Base-by-base conservation (phyloP, 1,140 invertebrate species). In the Phocides pigmalion region DNA sequence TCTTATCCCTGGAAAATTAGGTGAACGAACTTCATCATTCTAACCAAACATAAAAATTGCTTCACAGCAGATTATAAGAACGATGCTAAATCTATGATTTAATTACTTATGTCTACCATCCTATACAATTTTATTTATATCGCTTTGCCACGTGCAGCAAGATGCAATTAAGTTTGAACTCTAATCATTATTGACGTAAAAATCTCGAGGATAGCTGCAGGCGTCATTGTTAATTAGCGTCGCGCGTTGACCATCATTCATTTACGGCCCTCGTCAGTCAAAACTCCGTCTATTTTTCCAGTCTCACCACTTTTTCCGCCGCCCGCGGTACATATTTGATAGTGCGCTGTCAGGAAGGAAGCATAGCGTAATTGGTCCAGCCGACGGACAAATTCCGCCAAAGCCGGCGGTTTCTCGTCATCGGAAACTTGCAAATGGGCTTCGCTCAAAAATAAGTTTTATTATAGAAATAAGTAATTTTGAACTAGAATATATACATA, bases 151-250 rank as follows among this genome's bases (percentile, higher is more conserved):
- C 17, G 3, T 4, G 17, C n/a, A 1, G 4, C 16, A 46, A 39
- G n/a, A n/a, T 32, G 28, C 8, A 32, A 32, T 32, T 32, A 32
- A 11, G 0, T 32, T 32, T 11, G 9, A 32, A 32, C 28, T 28
- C 25, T 22, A 22, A 22, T 5, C n/a, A 32, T 32, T 32, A 32
- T 32, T 32, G 28, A 11, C 28, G 9, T 32, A 32, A 32, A n/a
- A 58, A 58, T 66, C 66, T 69, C 56, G 61, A 78, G 68, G 70
- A 62, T 63, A 28, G 65, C 69, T 71, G 74, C 66, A 73, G 78
- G 79, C 76, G 68, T 74, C 64, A 56, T 76, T 85, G 82, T 87
- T 87, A 82, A 87, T 87, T 82, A 81, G 76, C 76, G 70, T 54
- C 64, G 66, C 64, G 66, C 66, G 69, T 46, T 63, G 68, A 49